Base-by-base conservation (phyloP, 2,113 vertebrate species). In the Oriolus oriolus region DNA sequence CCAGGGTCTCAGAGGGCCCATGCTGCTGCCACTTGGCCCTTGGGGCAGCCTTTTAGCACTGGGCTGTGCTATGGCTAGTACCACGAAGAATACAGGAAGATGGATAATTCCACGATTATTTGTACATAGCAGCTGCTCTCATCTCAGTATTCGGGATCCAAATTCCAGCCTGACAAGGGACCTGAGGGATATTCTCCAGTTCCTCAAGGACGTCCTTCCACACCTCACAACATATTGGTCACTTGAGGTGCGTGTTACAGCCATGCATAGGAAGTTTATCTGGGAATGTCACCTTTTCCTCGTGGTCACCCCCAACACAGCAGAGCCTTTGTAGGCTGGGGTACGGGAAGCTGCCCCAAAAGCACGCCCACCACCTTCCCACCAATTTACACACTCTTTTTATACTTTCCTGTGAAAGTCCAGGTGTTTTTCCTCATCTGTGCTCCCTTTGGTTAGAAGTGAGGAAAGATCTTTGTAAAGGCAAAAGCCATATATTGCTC, bases 171-270 rank as follows among this genome's bases (percentile, higher is more conserved):
- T 1, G 1, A 74, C 50, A 57, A 52, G 9, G 11, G 30, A 28
- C 19, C 6, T 1, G 3, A 63, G 24, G 16, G 30, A 28, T 41
- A 50, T 37, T 52, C 5, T 59, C 17, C 30, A 14, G 4, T 56
- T 84, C 30, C 61, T 52, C 21, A 41, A 41, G 44, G 52, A 30
- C 44, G 13, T 30, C 10, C 11, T 10, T 68, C 52, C 35, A 22
- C 4, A 41, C 56, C n/a, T 50, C 1, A 0, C 21, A 75, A 41
- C 2, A 5, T 9, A 2, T n/a, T 1, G 1, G 39, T 63, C 1
- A 0, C 42, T 15, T 41, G 47, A 84, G 13, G 14, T 54, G 21
- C 0, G 1, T 39, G 5, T 35, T 35, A 8, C 27, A 75, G 50
- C 16, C 47, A 70, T 0, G 2, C 16, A 8, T 6, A 9, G 31